phyloP scores from a whole-genome alignment of 2,888 invertebrate species.

The Napeogenes sylphis region DNA sequence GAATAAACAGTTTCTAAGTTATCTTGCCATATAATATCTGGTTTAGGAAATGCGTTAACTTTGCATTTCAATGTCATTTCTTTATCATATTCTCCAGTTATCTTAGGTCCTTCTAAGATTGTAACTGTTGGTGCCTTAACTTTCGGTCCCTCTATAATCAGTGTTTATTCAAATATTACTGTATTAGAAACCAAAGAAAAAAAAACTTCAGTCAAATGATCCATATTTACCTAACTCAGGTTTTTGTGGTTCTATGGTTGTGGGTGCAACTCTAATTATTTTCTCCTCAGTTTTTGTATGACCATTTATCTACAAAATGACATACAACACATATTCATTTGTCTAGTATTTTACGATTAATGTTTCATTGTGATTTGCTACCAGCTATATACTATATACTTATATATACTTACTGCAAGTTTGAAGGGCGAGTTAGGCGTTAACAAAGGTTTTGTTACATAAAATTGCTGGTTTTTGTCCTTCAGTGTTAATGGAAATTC shows the following conservation, averaged over 20 bases:
- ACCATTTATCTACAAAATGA: constrained; percentile 24
- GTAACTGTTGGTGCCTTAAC: constrained; percentile 36
- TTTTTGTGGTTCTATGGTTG: constrained; percentile 22
- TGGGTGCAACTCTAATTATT: constrained; percentile 20
- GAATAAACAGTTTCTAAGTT: constrained; percentile 13
- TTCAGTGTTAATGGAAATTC: constrained; percentile 37
- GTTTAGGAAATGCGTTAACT: constrained; percentile 48
- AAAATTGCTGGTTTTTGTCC: constrained; percentile 41
- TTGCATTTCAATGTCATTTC: constrained; percentile 45
- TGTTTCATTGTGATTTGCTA: neutral
- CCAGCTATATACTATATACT: too few relatives aligned
- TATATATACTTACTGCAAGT: constrained; percentile 37
- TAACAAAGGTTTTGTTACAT: constrained; percentile 37
- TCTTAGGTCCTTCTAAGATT: constrained; percentile 35
- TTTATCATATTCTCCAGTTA: constrained; percentile 34
- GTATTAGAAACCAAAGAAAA: too few relatives aligned
- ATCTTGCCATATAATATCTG: constrained; percentile 46
- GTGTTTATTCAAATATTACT: neutral
- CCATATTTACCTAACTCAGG: constrained; percentile 14
- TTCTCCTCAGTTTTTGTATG: constrained; percentile 16
- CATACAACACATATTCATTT: too few relatives aligned
- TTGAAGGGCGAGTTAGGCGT: constrained; percentile 45
- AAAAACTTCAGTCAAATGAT: too few relatives aligned
- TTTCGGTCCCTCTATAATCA: constrained; percentile 30
- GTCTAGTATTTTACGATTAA: neutral